Evolutionary conservation across 2,113 vertebrate species (phyloP), one percentile per base, ranked within the genome.

Genomic region (Tragelaphus strepsiceros): DNA sequence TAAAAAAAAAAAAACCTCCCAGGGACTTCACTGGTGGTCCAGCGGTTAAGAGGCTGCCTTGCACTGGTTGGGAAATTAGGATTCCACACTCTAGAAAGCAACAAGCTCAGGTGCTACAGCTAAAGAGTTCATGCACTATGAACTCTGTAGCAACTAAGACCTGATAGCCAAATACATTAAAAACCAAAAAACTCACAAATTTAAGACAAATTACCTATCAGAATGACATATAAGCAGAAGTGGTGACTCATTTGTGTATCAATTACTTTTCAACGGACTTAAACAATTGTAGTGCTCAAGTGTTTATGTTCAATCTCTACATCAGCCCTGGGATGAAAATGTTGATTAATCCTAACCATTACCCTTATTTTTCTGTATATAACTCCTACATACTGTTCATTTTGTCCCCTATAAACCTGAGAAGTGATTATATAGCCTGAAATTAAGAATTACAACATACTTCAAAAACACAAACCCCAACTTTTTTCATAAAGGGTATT

Each of bases 401-500:
- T 80, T 90, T 39, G 24, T 51, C 3, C 10, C n/a, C 26, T 56
- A 43, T 88, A 94, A 74, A 90, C 14, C 5, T 80, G 81, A 67
- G 26, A 91, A 83, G 51, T 78, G 39, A 80, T 74, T 95, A 46
- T 46, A 53, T 46, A 35, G 49, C 16, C 74, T 35, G 10, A 30
- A 91, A 91, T 88, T 89, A 93, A 93, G 46, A 95, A 86, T 96
- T 78, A 89, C 2, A 91, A 80, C 8, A 61, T 62, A 78, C 14
- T 16, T 92, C 26, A 30, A 89, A 96, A 58, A 88, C 8, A 92
- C 35, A 84, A 89, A 90, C 32, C 32, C 6, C n/a, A 91, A 32
- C 9, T 24, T 26, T 80, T 83, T 91, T 49, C 51, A 71, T 53
- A 87, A 93, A 61, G 35, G 11, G 19, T 30, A 62, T 28, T 88